Evolutionary conservation across 2,888 invertebrate genomes (phyloP).

Genomic region (Brachylomia viminalis): DNA sequence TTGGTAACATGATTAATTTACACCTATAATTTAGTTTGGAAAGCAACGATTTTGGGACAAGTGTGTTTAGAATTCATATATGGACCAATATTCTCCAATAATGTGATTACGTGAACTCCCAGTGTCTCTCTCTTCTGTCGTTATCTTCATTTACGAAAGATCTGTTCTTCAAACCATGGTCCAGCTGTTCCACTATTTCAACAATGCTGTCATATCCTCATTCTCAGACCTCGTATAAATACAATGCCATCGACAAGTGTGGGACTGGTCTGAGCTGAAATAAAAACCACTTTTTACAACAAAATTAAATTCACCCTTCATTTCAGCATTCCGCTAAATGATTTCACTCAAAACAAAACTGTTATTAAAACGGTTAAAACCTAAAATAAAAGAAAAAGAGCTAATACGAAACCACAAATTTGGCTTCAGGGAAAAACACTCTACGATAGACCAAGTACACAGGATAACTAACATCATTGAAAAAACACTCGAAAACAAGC

Average conservation of each 20-base stretch:
- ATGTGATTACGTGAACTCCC: not conserved
- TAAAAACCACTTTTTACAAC: not conserved
- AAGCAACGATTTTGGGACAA: not conserved
- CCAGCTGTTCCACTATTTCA: not conserved
- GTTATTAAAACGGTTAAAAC: no score
- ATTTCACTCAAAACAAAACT: conserved; percentile 8
- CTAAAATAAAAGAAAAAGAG: no score
- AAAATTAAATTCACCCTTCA: not conserved
- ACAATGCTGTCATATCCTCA: not conserved
- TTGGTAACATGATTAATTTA: not conserved
- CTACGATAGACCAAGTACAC: no score
- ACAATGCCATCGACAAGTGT: not conserved
- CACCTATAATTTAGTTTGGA: not conserved
- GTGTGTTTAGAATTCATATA: not conserved
- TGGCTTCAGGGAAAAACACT: no score
- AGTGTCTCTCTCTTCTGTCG: not conserved
- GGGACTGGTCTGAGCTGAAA: not conserved
- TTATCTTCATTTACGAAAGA: not conserved
- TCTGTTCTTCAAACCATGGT: not conserved
- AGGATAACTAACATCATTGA: no score
- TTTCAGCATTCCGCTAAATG: not conserved
- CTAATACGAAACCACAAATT: no score
- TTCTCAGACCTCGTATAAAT: not conserved
- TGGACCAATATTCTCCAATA: not conserved
- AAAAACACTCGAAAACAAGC: no score